Evolutionary conservation across 2,113 vertebrate genomes (phyloP).

Genomic region (Odocoileus hemionus): DNA sequence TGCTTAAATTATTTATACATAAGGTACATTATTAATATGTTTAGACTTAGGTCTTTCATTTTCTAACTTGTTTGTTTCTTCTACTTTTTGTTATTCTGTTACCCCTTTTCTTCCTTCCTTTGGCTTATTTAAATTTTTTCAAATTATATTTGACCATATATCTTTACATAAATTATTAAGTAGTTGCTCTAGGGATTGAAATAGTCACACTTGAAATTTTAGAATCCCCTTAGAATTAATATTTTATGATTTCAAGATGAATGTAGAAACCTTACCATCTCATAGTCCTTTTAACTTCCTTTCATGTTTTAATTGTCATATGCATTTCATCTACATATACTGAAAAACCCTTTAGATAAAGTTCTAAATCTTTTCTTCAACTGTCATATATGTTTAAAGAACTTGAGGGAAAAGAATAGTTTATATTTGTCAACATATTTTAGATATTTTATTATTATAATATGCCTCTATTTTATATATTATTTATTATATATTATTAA

Average conservation of each 20-base stretch:
- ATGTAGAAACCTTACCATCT: not conserved
- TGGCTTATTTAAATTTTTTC: not conserved
- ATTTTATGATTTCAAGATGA: constrained; percentile 25
- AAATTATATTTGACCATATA: not conserved
- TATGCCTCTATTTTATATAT: not conserved
- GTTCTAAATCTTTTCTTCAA: not conserved
- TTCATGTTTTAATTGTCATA: not conserved
- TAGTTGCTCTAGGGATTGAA: constrained; percentile 4
- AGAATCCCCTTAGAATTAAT: constrained; percentile 20
- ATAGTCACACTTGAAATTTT: constrained; percentile 24
- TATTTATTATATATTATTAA: not conserved
- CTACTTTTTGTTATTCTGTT: not conserved
- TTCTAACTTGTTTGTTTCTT: not conserved
- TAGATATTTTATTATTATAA: not conserved
- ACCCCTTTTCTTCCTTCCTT: not conserved
- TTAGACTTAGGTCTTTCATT: not conserved
- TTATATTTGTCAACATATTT: not conserved
- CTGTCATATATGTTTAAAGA: not conserved
- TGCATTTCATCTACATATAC: not conserved
- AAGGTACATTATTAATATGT: not conserved
- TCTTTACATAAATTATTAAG: constrained; percentile 18
- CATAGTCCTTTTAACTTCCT: not conserved
- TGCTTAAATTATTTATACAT: not conserved
- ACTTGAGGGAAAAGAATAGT: not conserved
- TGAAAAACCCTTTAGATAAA: not conserved